Evolutionary conservation across 2,888 invertebrate genomes (phyloP).

Genomic region (Dyspetes luteomarginatus): DNA sequence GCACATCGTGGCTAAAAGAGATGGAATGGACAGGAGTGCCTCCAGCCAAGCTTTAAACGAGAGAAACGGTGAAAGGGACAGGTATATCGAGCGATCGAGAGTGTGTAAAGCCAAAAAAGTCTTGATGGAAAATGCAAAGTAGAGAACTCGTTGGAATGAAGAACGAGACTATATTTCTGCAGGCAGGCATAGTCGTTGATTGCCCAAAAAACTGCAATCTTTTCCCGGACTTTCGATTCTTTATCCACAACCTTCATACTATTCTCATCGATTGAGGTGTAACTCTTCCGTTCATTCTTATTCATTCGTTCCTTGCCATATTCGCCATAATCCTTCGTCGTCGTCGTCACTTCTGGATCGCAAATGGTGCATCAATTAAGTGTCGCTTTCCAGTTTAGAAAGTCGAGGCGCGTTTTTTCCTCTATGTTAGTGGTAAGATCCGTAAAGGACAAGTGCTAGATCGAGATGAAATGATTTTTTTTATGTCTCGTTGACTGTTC

Average conservation of each 20-base stretch:
- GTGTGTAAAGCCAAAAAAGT: conserved; percentile 34
- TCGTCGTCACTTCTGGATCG: background rate
- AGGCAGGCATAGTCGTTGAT: conserved; percentile 43
- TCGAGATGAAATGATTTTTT: conserved; percentile 8
- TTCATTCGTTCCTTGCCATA: background rate
- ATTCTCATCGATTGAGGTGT: background rate
- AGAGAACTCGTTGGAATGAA: conserved; percentile 34
- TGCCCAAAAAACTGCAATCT: conserved; percentile 34
- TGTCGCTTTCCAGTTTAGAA: background rate
- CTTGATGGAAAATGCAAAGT: conserved; percentile 68
- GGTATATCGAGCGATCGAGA: conserved; percentile 14
- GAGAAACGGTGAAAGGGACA: background rate
- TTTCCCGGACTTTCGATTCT: conserved; percentile 16
- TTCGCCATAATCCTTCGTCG: conserved; percentile 1
- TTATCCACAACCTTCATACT: conserved; percentile 11
- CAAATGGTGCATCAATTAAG: background rate
- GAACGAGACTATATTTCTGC: background rate
- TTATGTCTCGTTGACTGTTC: background rate
- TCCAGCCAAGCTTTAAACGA: conserved; percentile 6
- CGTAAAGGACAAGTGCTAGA: background rate
- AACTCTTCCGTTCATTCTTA: conserved; percentile 19
- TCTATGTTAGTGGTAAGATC: too few relatives aligned
- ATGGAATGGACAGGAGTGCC: conserved; percentile 25
- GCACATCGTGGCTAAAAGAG: conserved; percentile 41
- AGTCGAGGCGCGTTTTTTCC: background rate